Evolutionary conservation across 2,797 vertebrate species (phyloP).

Genomic region (Rhincodon typus): DNA sequence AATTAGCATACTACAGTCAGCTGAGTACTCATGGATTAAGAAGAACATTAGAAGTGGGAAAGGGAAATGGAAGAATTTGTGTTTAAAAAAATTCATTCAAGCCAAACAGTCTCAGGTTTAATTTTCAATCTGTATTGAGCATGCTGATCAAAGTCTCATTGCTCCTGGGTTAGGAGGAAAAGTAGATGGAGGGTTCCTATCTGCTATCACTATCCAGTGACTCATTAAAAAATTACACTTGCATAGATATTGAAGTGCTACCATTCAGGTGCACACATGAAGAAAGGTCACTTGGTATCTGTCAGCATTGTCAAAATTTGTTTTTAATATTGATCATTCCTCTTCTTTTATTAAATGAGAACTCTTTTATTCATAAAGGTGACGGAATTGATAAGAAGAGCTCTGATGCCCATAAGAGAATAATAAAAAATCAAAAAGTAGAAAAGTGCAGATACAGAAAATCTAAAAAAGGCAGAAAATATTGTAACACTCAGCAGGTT

Average conservation of each 20-base stretch:
- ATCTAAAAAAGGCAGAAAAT: too few relatives aligned
- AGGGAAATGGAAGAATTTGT: background rate
- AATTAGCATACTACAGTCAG: too few relatives aligned
- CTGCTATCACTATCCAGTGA: background rate
- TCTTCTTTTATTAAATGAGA: background rate
- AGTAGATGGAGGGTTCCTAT: background rate
- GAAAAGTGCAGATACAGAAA: too few relatives aligned
- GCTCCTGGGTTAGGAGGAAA: background rate
- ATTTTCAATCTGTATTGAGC: background rate
- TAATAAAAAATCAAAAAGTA: background rate
- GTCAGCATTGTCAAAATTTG: background rate
- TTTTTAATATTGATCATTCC: too few relatives aligned
- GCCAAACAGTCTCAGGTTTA: background rate
- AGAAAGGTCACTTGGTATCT: background rate
- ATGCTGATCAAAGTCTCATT: background rate
- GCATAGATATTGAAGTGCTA: background rate
- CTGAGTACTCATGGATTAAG: too few relatives aligned
- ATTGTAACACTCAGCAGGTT: background rate
- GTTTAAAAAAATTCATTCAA: background rate
- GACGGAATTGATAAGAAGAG: background rate
- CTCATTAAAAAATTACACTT: too few relatives aligned
- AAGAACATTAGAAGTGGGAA: background rate
- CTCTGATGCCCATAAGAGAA: background rate
- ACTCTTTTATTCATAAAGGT: background rate
- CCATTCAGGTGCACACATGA: too few relatives aligned